Percentiles rank a stretch among this genome's conserved stretches.
Evolutionary conservation across 2,113 vertebrate genomes (phyloP).

Genomic region (Aegotheles bennettii): DNA sequence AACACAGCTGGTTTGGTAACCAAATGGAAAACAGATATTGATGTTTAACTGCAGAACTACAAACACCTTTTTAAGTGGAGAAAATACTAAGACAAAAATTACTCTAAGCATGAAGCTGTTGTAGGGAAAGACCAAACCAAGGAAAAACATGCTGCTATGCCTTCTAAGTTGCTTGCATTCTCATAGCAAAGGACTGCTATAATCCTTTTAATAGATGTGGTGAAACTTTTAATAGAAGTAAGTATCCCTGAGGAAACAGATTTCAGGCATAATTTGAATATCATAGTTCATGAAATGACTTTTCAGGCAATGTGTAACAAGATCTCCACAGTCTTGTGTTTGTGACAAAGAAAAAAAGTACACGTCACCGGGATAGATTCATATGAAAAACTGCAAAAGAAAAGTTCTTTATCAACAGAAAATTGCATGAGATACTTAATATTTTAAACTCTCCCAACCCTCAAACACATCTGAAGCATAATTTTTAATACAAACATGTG

Average conservation of each 20-base stretch:
- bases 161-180: not conserved
- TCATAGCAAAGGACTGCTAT: not conserved
- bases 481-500: not conserved
- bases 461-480: not conserved
- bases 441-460: not conserved
- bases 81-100: not conserved
- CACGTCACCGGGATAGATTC: not conserved
- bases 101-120: not conserved
- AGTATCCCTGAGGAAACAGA: not conserved
- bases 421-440: not conserved
- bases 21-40: not conserved
- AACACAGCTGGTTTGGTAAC: not conserved
- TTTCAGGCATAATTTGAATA: not conserved
- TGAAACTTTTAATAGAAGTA: not conserved
- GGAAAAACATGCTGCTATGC: not conserved
- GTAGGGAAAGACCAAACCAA: not conserved
- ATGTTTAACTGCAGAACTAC: not conserved
- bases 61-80: not conserved
- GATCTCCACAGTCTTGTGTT: not conserved
- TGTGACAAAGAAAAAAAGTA: not conserved
- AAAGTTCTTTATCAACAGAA: not conserved
- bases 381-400: not conserved
- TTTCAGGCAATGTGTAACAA: not conserved
- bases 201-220: not conserved
- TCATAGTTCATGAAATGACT: not conserved